These are phyloP conservation scores for Aricia agestis DNA, from an alignment of 1,140 invertebrate species.

Conservation along the genomic window DNA sequence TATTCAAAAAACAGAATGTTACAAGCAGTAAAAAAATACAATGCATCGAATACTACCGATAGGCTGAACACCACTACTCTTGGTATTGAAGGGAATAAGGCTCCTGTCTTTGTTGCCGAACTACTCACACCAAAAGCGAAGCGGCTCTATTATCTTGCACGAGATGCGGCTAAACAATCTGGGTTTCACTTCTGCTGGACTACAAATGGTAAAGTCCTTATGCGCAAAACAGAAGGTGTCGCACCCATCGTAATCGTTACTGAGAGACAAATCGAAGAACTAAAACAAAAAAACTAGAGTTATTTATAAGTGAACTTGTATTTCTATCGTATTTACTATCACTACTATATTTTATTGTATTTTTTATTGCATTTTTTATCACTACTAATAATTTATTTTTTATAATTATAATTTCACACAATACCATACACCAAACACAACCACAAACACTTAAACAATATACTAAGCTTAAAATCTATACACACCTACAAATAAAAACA, in stretches of 20 bases:
- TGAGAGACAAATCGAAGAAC: not conserved
- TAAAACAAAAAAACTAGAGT: conserved; percentile 11
- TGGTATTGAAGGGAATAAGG: not conserved
- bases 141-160: conserved; percentile 16
- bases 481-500: too few species aligned
- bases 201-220: not conserved
- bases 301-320: not conserved
- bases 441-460: too few species aligned
- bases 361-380: too few species aligned
- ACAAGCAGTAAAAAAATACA: conserved; percentile 21
- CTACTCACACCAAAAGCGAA: conserved; percentile 15
- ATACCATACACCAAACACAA: too few species aligned
- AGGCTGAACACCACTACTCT: conserved; percentile 14
- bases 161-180: not conserved
- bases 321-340: not conserved
- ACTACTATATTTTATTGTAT: too few species aligned
- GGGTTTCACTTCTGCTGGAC: conserved; percentile 18
- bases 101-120: conserved; percentile 13
- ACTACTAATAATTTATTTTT: too few species aligned
- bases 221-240: conserved; percentile 10
- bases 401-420: too few species aligned
- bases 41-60: conserved; percentile 7
- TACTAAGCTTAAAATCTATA: too few species aligned
- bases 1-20: conserved; percentile 3
- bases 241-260: not conserved